Percentiles rank a stretch among this genome's conserved stretches.
Evolutionary conservation across 2,113 vertebrate species (phyloP).

Genomic region (Notechis scutatus): DNA sequence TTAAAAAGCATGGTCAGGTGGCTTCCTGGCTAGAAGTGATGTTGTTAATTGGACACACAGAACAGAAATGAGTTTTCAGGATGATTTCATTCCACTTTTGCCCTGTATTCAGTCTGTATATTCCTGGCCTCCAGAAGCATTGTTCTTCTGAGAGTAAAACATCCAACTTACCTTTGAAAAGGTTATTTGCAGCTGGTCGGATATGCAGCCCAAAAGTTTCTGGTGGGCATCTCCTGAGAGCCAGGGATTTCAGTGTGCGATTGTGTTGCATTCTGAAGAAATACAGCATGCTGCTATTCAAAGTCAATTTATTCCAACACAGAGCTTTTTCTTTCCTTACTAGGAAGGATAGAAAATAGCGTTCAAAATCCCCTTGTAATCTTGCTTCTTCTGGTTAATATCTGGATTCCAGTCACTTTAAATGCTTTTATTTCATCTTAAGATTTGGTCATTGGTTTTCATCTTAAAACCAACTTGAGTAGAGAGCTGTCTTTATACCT

Average conservation of each 20-base stretch:
- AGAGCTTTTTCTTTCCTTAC: no score
- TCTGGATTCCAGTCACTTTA: neutral
- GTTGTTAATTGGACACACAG: conserved; percentile 26
- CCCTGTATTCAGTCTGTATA: conserved; percentile 9
- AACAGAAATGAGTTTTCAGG: conserved; percentile 3
- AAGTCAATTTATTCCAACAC: neutral
- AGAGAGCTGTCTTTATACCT: neutral
- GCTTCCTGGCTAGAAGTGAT: conserved; percentile 22
- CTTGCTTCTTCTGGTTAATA: neutral
- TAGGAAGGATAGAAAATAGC: neutral
- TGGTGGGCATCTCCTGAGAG: neutral
- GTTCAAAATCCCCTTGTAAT: neutral
- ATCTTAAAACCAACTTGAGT: neutral
- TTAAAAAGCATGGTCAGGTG: conserved; percentile 10
- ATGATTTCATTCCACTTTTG: conserved; percentile 23
- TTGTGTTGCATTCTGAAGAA: conserved; percentile 28
- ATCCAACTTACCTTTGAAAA: conserved; percentile 6
- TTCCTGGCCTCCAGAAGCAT: neutral
- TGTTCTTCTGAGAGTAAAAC: conserved; percentile 21
- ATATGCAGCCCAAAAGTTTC: conserved; percentile 1
- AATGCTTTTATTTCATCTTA: neutral
- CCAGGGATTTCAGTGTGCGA: conserved; percentile 9
- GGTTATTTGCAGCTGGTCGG: conserved; percentile 21
- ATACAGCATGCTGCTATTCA: neutral
- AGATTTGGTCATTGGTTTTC: neutral